Percentiles rank a stretch among this genome's conserved stretches.
phyloP scores from a whole-genome alignment of 92 coral and sea anemone species.

The Porites evermanni region DNA sequence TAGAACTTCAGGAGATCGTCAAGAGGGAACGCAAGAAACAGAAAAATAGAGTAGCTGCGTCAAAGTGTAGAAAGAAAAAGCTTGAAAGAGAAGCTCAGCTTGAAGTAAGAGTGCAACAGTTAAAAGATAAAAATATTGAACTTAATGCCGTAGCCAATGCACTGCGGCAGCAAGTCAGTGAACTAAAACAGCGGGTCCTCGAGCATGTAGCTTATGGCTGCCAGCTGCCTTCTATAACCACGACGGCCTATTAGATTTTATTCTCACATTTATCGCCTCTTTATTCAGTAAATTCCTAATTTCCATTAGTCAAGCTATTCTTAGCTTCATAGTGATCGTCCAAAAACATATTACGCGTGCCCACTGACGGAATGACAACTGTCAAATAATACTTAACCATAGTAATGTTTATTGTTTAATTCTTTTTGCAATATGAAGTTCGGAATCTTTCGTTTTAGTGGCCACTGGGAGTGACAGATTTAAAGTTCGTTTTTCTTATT shows the following conservation, averaged over 20 bases:
- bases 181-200: conserved; percentile 90
- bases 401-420: background rate
- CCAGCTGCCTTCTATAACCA: conserved; percentile 86
- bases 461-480: conserved; percentile 16
- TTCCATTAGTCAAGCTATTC: no score
- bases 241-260: conserved; percentile 61
- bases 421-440: background rate
- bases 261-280: background rate
- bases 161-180: conserved; percentile 86
- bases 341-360: background rate
- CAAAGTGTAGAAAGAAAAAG: conserved; percentile 96
- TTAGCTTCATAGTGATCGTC: background rate
- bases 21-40: conserved; percentile 97
- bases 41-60: conserved; percentile 97
- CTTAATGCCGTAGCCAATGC: conserved; percentile 92
- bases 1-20: conserved; percentile 95
- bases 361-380: background rate
- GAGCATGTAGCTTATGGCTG: conserved; percentile 98
- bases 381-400: background rate
- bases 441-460: background rate
- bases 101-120: conserved; percentile 92
- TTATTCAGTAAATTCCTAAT: background rate
- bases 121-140: conserved; percentile 96
- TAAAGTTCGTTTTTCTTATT: background rate
- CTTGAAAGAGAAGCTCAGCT: conserved; percentile 98